phyloP scores from a whole-genome alignment of 1,140 invertebrate genomes.

The Drosophila seguyi region DNA sequence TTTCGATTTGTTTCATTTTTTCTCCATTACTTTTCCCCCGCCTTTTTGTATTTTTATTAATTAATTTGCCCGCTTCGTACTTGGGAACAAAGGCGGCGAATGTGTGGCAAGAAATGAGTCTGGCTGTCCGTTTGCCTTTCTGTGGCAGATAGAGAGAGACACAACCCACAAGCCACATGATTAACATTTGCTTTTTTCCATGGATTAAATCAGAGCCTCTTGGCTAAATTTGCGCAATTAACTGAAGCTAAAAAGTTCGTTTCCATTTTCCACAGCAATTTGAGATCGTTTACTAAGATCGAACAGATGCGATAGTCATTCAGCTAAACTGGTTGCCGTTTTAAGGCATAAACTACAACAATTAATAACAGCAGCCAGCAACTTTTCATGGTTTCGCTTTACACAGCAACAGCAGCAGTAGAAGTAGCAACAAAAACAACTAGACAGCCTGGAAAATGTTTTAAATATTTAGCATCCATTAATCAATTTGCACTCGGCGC shows the following conservation, averaged over 20 bases:
- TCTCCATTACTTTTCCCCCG: conserved; percentile 29
- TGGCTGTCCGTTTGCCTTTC: conserved; percentile 13
- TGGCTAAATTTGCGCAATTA: conserved; percentile 76
- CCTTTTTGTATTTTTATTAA: conserved; percentile 54
- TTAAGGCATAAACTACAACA: conserved; percentile 60
- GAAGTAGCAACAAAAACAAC: conserved; percentile 16
- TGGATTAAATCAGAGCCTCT: conserved; percentile 68
- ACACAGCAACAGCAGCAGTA: conserved; percentile 37
- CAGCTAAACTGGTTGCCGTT: conserved; percentile 56
- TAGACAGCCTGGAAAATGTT: conserved; percentile 63
- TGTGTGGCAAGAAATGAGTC: conserved; percentile 44
- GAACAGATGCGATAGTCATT: conserved; percentile 50
- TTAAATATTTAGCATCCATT: conserved; percentile 76
- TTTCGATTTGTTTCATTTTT: conserved; percentile 54
- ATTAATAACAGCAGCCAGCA: conserved; percentile 57
- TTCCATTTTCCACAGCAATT: conserved; percentile 62
- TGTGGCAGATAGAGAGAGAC: conserved; percentile 15
- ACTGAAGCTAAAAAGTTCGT: conserved; percentile 60
- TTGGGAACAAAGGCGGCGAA: conserved; percentile 56
- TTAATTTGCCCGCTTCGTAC: conserved; percentile 67
- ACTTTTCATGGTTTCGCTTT: conserved; percentile 68
- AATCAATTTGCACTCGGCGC: conserved; percentile 73
- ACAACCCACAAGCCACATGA: conserved; percentile 61
- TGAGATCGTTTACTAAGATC: conserved; percentile 55
- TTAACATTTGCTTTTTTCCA: conserved; percentile 61